Base-by-base conservation (phyloP, 37 sponge, comb jelly and placozoan species). In the Lycopodina hypogea region DNA sequence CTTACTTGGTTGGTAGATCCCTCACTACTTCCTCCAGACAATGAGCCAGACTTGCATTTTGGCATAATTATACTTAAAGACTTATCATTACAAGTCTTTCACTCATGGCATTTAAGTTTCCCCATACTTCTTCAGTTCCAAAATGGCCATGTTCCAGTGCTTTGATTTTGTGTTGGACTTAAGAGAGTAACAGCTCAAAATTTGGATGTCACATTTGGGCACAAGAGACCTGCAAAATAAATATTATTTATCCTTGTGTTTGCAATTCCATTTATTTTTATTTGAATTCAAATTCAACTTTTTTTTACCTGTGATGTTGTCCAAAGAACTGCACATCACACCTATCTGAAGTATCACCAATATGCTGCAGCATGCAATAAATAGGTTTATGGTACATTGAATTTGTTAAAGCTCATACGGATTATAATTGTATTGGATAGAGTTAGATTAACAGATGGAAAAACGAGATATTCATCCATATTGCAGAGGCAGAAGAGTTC, bases 321-420 rank as follows among this genome's bases (percentile, higher is more conserved):
- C 97, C 97, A 89, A 97, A 97, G 86, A 97, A 97, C 30, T 89
- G 78, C 21, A 97, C 92, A 42, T 97, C 95, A 70, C 90, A 94
- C 72, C 86, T 87, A 73, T 94, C 95, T 24, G 90, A 76, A 3
- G 85, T 84, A 38, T 84, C 88, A 68, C 89, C 86, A 72, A 95
- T 84, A 50, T 92, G 68, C 86, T 89, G 62, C 21, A 22, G 50
- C 21, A 52, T 55, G 0, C 37, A 52, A 32, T 36, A n/a, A 4
- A 19, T 18, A 15, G 6, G 19, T 7, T 3, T 9, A 4, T 34
- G 3, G 3, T 33, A 24, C 9, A 36, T 33, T 34, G 68, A 9
- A 11, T 12, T 9, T 12, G 8, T 45, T 67, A 14, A 14, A 21
- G 7, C n/a, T 32, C 21, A 30, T 6, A 19, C 6, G 68, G 17